phyloP scores from a whole-genome alignment of 2,113 vertebrate species.

The Riparia riparia region DNA sequence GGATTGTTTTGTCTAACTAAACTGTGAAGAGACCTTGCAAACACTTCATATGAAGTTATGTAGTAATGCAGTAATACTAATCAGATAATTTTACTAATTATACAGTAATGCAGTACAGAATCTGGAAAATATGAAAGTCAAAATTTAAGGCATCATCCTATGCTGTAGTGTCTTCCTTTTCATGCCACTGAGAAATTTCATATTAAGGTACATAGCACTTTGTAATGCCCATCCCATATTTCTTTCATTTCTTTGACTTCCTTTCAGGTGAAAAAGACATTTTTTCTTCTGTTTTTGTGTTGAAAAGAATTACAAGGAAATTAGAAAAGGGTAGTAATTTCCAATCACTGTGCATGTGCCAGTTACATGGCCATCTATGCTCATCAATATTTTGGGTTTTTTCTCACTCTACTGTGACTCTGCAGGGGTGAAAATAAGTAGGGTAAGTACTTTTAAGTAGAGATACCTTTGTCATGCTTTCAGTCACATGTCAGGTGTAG shows the following conservation, averaged over 20 bases:
- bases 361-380: not conserved
- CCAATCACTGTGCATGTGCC: rapidly evolving
- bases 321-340: not conserved
- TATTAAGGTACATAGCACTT: not conserved
- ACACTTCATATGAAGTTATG: not conserved
- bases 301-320: not conserved
- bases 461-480: not conserved
- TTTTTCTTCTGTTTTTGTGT: not conserved
- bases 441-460: not conserved
- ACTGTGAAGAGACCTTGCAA: not conserved
- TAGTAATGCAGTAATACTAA: too few species aligned
- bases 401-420: not conserved
- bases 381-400: not conserved
- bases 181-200: not conserved
- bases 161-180: not conserved
- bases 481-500: not conserved
- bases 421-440: not conserved
- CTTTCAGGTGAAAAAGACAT: not conserved
- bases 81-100: too few species aligned
- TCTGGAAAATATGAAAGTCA: not conserved
- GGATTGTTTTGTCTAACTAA: not conserved
- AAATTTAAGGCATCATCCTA: not conserved
- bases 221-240: not conserved
- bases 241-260: not conserved
- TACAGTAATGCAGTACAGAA: not conserved